Evolutionary conservation across 2,888 invertebrate genomes (phyloP), one percentile per base, ranked within the genome.

Genomic region (Chrysodeixis includens): DNA sequence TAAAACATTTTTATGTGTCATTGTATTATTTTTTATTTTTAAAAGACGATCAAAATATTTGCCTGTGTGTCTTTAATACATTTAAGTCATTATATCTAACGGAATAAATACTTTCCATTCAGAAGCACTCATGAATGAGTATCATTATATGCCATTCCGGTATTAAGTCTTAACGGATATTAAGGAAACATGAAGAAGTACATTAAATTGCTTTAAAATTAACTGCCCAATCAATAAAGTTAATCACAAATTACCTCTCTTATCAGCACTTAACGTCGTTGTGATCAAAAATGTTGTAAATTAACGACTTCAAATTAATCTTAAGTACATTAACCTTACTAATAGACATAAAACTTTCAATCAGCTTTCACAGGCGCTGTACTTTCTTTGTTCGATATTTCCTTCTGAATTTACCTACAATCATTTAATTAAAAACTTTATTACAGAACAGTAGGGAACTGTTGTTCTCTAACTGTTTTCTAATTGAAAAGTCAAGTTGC

Each of bases 401-500:
- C 9, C 12, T 22, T 20, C 30, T 52, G 54, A 73, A 71, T 71
- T 40, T 59, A 26, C 26, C 26, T 66, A 52, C 30, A 55, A 4
- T 46, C 56, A 55, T 68, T 74, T 71, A 69, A 79, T 75, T 72
- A 67, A 53, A 63, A 72, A 76, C 82, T 75, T 74, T 79, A 77
- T 67, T 56, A 63, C 71, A 40, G 69, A 69, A 63, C 62, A 66
- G 52, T 69, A 79, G 64, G 68, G 74, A 64, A 59, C 67, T 73
- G 49, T 60, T 71, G 71, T 69, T 62, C 71, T 66, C 78, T 71
- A 73, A 77, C 76, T 62, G 68, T 72, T 76, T 77, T 76, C 81
- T 86, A 86, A 88, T 88, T 88, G 83, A 81, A 83, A 80, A 79
- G 78, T 74, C 76, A 76, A 82, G 79, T 83, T 82, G 81, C 64